These are phyloP conservation scores for Crematogaster levior DNA, from an alignment of 2,888 invertebrate genomes.

Conservation along the genomic window DNA sequence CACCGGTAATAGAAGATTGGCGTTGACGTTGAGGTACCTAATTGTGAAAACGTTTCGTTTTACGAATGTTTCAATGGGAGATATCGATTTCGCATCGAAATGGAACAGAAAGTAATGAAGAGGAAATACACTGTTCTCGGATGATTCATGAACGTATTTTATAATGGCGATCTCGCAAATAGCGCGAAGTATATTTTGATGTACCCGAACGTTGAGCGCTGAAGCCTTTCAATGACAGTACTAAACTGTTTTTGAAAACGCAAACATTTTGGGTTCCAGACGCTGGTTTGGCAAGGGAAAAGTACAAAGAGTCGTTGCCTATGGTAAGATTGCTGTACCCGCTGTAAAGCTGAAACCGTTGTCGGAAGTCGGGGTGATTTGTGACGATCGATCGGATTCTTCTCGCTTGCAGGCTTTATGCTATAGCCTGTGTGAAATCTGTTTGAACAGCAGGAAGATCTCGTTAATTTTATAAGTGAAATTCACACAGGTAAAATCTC, in stretches of 20 bases:
- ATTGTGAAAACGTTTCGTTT: conserved; percentile 5
- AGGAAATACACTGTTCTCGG: neutral
- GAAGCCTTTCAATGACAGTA: neutral
- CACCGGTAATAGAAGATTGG: conserved; percentile 16
- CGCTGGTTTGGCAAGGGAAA: neutral
- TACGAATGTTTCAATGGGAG: neutral
- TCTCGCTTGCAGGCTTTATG: neutral
- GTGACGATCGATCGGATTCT: neutral
- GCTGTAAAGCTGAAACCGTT: neutral
- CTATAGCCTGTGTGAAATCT: too few relatives aligned
- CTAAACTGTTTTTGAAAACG: neutral
- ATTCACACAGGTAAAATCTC: conserved; percentile 10
- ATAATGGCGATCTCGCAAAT: neutral
- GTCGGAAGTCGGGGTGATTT: neutral
- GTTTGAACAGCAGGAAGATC: neutral
- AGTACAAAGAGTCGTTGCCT: conserved; percentile 17
- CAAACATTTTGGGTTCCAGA: neutral
- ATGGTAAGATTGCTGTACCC: neutral
- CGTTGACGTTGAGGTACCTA: neutral
- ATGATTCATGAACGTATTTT: conserved; percentile 6
- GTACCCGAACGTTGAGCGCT: neutral
- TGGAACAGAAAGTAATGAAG: neutral
- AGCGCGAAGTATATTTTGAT: neutral
- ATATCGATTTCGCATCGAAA: conserved; percentile 15
- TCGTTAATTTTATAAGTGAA: conserved; percentile 6